A percentile compares a stretch with the other conserved stretches of the same genome.
Evolutionary conservation across 2,797 vertebrate species (phyloP).

Genomic region (Lophotriccus pileatus): DNA sequence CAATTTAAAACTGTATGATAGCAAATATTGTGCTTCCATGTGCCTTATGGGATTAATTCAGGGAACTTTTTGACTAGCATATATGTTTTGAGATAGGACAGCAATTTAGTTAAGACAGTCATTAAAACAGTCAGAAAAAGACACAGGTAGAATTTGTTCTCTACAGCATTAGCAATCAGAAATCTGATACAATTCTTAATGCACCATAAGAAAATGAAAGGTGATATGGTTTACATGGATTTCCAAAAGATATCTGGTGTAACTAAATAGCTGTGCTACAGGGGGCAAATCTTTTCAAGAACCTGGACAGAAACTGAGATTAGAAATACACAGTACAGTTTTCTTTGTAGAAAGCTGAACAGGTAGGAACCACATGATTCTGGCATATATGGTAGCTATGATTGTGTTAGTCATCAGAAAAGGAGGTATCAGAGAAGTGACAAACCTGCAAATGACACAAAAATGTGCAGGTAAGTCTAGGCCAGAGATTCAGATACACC

Average conservation of each 20-base stretch:
- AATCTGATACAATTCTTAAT: neutral
- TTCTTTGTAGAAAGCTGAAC: neutral
- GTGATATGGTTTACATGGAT: neutral
- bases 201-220: neutral
- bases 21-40: neutral
- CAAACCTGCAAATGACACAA: neutral
- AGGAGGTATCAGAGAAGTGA: neutral
- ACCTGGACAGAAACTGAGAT: neutral
- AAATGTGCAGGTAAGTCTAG: neutral
- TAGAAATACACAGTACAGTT: neutral
- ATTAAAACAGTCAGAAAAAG: neutral
- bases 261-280: neutral
- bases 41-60: neutral
- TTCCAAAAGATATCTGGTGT: neutral
- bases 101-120: neutral
- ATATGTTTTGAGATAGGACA: neutral
- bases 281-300: neutral
- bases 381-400: neutral
- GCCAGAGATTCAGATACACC: neutral
- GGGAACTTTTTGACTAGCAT: neutral
- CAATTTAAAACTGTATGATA: neutral
- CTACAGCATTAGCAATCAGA: neutral
- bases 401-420: neutral
- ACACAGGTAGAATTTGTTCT: neutral
- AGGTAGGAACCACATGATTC: neutral